These are phyloP conservation scores for Sepiola atlantica DNA, from an alignment of 2,888 invertebrate genomes.

Conservation along the genomic window DNA sequence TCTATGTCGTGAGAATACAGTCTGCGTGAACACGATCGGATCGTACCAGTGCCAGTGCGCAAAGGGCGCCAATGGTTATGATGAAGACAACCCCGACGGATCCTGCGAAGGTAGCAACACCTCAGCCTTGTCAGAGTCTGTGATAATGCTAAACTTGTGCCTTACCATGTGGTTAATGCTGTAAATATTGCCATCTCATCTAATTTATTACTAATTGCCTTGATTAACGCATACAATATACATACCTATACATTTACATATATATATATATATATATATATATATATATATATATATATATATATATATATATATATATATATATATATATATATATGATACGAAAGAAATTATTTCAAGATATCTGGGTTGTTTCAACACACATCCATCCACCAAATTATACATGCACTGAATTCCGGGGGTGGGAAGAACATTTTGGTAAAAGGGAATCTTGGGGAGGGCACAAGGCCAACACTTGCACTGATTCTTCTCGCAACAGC, in stretches of 20 bases:
- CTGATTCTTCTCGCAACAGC: not conserved
- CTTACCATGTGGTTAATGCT: conserved; percentile 54
- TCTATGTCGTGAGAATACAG: conserved; percentile 89
- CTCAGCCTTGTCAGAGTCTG: conserved; percentile 52
- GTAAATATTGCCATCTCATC: conserved; percentile 49
- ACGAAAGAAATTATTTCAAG: conserved; percentile 37
- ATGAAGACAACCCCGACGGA: conserved; percentile 74
- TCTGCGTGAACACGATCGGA: conserved; percentile 87
- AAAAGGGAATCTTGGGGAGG: not conserved
- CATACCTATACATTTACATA: not conserved
- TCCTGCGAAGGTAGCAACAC: conserved; percentile 63
- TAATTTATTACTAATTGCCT: conserved; percentile 35
- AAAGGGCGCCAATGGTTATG: conserved; percentile 78
- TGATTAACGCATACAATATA: not conserved
- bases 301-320: not conserved
- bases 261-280: not conserved
- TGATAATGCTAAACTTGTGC: conserved; percentile 58
- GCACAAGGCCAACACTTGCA: not conserved
- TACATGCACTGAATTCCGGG: not conserved
- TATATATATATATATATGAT: not conserved
- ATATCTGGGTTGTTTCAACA: conserved; percentile 44
- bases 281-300: not conserved
- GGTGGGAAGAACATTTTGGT: not conserved
- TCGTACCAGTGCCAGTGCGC: conserved; percentile 89
- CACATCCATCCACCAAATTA: not conserved